Evolutionary conservation across 2,888 invertebrate genomes (phyloP), one percentile per base, ranked within the genome.

Genomic region (Mycogona germanica): DNA sequence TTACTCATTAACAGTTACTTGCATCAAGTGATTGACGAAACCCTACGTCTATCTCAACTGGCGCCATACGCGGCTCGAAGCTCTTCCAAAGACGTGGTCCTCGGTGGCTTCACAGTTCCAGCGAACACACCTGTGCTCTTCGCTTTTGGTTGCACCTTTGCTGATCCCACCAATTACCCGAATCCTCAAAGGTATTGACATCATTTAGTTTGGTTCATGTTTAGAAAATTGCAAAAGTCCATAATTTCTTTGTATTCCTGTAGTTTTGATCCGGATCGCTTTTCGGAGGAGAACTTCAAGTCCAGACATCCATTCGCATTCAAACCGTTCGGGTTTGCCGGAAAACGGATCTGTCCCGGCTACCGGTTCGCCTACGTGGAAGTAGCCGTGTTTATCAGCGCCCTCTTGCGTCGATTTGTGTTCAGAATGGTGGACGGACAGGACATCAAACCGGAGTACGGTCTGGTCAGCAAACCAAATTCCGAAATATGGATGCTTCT

Each of bases 281-380:
- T 60, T 44, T 19, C 40, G 29, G 30, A 28, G 12, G 56, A 55
- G 23, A 62, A 63, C 47, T 49, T 55, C 4, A 53, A 56, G 29
- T 25, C 25, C 23, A 57, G 62, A 42, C 62, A 64, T 30, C 37
- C 62, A 2, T 60, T 64, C 21, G 60, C 64, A 2, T 70, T 67
- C 56, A 61, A 63, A 49, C 68, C 69, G 2, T 71, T 70, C 61
- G 71, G 70, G 2, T 69, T 71, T 63, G 58, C 61, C 17, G 70
- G 70, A 6, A 67, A 67, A 50, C 58, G 66, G 7, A 60, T 62
- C 25, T 65, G 65, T 54, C 64, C 64, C 7, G 65, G 64, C 2
- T 41, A 25, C 46, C 61, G 62, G 25, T 64, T 68, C 57, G 62
- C 66, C 1, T 64, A 67, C 47, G 50, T 61, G 17, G 66, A 68